A percentile compares a stretch with the other conserved stretches of the same genome.
These are phyloP conservation scores for Platycheirus rosarum DNA, from an alignment of 2,888 invertebrate species.

Conservation along the genomic window DNA sequence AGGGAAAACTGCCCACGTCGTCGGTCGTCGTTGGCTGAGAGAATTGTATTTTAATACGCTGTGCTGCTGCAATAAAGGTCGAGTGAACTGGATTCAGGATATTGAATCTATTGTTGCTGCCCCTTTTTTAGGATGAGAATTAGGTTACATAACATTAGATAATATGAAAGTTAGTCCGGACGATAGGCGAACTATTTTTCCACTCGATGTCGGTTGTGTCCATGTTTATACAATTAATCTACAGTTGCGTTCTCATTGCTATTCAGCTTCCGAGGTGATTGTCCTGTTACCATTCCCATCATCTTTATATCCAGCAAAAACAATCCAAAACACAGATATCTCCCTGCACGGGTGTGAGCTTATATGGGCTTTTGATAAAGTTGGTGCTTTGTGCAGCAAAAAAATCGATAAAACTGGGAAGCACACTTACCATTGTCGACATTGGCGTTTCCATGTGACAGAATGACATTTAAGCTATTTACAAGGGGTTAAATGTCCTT, in stretches of 20 bases:
- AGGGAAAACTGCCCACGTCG: conserved; percentile 7
- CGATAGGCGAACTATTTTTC: neutral
- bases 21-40: neutral
- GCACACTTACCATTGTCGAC: conserved; percentile 60
- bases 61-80: conserved; percentile 2
- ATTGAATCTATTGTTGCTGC: conserved; percentile 6
- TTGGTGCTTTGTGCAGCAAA: conserved; percentile 36
- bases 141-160: conserved; percentile 31
- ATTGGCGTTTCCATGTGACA: conserved; percentile 61
- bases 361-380: conserved; percentile 3
- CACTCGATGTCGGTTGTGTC: neutral
- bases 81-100: conserved; percentile 39
- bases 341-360: conserved; percentile 2
- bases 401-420: conserved; percentile 70
- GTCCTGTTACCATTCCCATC: conserved; percentile 51
- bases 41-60: neutral
- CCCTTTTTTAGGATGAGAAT: conserved; percentile 2
- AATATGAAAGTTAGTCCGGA: conserved; percentile 19
- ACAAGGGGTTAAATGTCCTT: conserved; percentile 68
- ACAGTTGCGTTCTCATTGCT: conserved; percentile 16
- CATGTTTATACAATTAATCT: conserved; percentile 45
- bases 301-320: conserved; percentile 48
- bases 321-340: conserved; percentile 31
- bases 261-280: conserved; percentile 49
- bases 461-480: conserved; percentile 64